Conservation (phyloP, 2,888 invertebrate species). For the Candidula unifasciata region DNA sequence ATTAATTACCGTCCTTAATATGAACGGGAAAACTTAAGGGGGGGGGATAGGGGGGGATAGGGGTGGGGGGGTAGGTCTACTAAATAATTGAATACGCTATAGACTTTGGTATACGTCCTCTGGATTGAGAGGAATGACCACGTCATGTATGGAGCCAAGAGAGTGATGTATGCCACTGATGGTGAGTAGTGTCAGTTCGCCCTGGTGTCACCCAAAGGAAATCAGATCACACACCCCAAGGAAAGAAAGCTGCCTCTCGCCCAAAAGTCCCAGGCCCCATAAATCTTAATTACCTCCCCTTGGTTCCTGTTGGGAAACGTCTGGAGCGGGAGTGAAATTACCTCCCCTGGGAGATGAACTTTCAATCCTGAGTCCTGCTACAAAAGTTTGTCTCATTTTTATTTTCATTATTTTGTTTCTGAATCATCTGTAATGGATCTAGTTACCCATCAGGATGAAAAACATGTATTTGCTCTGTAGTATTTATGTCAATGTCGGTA, state of each 20-base stretch:
- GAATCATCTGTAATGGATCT: no score
- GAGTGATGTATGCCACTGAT: neutral
- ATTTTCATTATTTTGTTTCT: neutral
- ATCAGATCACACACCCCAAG: conserved; percentile 16
- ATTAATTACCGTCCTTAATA: no score
- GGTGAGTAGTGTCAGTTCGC: conserved; percentile 7
- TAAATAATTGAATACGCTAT: no score
- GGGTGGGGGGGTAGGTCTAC: no score
- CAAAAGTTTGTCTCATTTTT: neutral
- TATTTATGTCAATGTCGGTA: no score
- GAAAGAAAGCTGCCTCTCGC: neutral
- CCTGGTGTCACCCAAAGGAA: conserved; percentile 25
- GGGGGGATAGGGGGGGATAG: no score
- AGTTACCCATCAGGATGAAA: no score
- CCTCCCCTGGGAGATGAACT: conserved; percentile 16
- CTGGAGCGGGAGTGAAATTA: neutral
- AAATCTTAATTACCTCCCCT: conserved; percentile 40
- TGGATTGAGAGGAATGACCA: no score
- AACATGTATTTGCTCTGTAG: no score
- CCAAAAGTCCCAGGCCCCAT: conserved; percentile 24
- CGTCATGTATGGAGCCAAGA: conserved; percentile 1
- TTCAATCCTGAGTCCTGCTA: no score
- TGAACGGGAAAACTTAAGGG: no score
- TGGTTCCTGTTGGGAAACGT: neutral
- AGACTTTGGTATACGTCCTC: no score